Conservation (phyloP, 2,113 vertebrate genomes). For the Channa argus region DNA sequence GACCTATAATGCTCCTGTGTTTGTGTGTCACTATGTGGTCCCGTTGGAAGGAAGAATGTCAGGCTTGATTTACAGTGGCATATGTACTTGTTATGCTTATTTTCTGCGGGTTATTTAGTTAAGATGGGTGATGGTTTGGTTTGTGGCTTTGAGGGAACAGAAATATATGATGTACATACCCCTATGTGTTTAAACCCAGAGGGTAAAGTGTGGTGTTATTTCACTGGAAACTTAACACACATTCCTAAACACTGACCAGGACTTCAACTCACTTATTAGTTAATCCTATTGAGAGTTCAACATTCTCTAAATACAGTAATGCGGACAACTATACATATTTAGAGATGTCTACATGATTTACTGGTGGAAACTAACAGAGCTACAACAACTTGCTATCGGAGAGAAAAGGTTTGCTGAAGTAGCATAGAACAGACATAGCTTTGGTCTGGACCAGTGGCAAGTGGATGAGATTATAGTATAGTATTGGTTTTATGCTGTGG, state of each 20-base stretch:
- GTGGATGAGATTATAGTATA: constrained; percentile 74
- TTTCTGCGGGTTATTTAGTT: constrained; percentile 48
- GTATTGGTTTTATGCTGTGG: constrained; percentile 73
- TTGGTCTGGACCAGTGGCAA: constrained; percentile 65
- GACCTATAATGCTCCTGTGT: constrained; percentile 28
- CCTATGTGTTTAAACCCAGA: constrained; percentile 27
- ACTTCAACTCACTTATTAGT: constrained; percentile 9
- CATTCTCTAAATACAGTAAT: not conserved
- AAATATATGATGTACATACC: constrained; percentile 25
- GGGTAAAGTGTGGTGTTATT: not conserved
- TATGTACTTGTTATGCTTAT: constrained; percentile 39
- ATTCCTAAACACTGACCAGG: not conserved
- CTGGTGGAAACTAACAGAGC: constrained; percentile 30
- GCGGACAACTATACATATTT: not conserved
- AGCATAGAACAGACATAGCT: constrained; percentile 69
- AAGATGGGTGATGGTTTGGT: constrained; percentile 31
- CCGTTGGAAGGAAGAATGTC: constrained; percentile 14
- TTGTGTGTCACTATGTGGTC: constrained; percentile 27
- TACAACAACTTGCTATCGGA: constrained; percentile 13
- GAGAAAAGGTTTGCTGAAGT: constrained; percentile 56
- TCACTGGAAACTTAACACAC: constrained; percentile 13
- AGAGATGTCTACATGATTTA: constrained; percentile 14
- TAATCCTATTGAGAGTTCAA: not conserved
- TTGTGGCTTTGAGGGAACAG: constrained; percentile 36
- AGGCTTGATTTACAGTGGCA: constrained; percentile 38